Evolutionary conservation across 2,797 vertebrate genomes (phyloP).

Genomic region (Pangasius larnaudii): DNA sequence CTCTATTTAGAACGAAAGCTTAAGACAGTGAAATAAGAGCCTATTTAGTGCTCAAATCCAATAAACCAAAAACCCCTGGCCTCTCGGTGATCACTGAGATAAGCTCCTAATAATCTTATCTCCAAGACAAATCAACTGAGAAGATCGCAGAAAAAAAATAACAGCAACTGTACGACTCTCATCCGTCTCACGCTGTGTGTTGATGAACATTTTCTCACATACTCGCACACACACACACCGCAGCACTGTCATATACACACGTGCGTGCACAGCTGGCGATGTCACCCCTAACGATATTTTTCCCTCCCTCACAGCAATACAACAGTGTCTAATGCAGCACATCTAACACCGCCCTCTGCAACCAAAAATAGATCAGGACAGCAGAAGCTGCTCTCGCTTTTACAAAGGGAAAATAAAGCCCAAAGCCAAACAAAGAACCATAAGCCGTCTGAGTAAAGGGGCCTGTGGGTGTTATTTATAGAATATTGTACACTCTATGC

Average conservation of each 20-base stretch:
- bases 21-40: background rate
- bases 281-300: conserved; percentile 2
- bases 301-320: conserved; percentile 19
- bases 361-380: conserved; percentile 38
- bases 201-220: conserved; percentile 27
- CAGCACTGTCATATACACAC: background rate
- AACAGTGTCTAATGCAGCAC: conserved; percentile 36
- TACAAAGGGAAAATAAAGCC: conserved; percentile 29
- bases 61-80: background rate
- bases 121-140: background rate
- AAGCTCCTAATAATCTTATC: background rate
- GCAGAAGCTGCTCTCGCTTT: conserved; percentile 25
- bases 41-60: background rate
- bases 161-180: background rate
- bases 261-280: conserved; percentile 5
- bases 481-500: conserved; percentile 60
- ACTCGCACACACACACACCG: conserved; percentile 13
- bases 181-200: conserved; percentile 16
- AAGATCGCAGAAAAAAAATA: background rate
- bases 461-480: conserved; percentile 69
- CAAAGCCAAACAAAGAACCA: conserved; percentile 27
- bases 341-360: background rate
- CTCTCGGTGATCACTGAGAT: background rate
- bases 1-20: background rate
- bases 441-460: background rate